Conservation (phyloP, 2,888 invertebrate genomes). For the Empis stercorea region DNA sequence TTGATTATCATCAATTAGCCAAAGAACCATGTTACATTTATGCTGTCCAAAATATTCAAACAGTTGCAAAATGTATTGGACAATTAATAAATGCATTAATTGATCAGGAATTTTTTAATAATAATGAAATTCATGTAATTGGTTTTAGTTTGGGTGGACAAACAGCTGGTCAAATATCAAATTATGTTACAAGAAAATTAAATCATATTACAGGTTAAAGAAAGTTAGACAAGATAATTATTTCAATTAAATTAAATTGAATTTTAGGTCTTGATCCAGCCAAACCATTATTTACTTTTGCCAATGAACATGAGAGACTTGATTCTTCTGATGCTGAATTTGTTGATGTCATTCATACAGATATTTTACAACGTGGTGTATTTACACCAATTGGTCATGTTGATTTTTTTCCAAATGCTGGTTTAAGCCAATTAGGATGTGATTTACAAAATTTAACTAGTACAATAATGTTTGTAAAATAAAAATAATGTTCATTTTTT, state of each 20-base stretch:
- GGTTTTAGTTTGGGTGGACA: slow-evolving; percentile 55
- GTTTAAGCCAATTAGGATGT: slow-evolving; percentile 47
- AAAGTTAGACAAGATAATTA: neutral
- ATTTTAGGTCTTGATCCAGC: slow-evolving; percentile 50
- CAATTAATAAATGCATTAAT: slow-evolving; percentile 44
- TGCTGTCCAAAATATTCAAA: slow-evolving; percentile 43
- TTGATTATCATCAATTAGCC: slow-evolving; percentile 48
- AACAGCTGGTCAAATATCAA: slow-evolving; percentile 41
- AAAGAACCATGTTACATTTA: slow-evolving; percentile 45
- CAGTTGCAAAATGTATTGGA: slow-evolving; percentile 47
- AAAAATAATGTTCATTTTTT: neutral
- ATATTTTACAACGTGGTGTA: slow-evolving; percentile 44
- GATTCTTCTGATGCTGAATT: slow-evolving; percentile 45
- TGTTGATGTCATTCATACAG: slow-evolving; percentile 52
- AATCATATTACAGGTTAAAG: slow-evolving; percentile 42
- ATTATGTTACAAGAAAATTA: slow-evolving; percentile 38
- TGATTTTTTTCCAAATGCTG: slow-evolving; percentile 48
- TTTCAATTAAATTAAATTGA: too few relatives aligned
- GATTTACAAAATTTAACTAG: slow-evolving; percentile 18
- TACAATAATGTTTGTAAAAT: slow-evolving; percentile 1
- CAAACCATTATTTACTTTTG: slow-evolving; percentile 45
- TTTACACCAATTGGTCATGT: slow-evolving; percentile 40
- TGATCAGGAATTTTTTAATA: slow-evolving; percentile 29
- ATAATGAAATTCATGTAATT: slow-evolving; percentile 44
- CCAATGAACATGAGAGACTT: slow-evolving; percentile 36